Evolutionary conservation across 2,888 invertebrate species (phyloP).

Genomic region (Zygaena filipendulae): DNA sequence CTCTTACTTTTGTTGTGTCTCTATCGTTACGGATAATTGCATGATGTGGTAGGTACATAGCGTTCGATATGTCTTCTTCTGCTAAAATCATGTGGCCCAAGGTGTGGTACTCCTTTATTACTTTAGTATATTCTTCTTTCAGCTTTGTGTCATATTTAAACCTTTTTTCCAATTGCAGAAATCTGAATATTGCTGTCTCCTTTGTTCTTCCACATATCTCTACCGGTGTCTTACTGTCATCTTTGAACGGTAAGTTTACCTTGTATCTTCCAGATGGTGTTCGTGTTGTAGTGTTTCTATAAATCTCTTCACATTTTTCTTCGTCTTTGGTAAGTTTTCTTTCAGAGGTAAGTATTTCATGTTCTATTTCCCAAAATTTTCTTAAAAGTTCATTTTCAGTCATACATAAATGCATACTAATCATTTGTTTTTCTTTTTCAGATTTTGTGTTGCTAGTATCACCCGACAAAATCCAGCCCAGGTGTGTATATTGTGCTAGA

Average conservation of each 20-base stretch:
- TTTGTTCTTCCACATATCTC: conserved; percentile 13
- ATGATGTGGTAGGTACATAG: conserved; percentile 18
- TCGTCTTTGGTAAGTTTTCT: conserved; percentile 15
- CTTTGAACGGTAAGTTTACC: conserved; percentile 14
- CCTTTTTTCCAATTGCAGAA: conserved; percentile 12
- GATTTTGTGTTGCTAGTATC: no score
- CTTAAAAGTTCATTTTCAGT: no score
- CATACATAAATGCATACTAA: no score
- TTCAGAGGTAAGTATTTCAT: no score
- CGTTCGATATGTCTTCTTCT: conserved; percentile 1
- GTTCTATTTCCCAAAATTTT: no score
- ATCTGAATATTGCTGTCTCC: conserved; percentile 15
- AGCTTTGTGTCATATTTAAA: conserved; percentile 7
- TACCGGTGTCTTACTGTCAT: conserved; percentile 5
- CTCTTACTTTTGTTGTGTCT: conserved; percentile 17
- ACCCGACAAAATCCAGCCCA: no score
- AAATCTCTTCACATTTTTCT: conserved; percentile 15
- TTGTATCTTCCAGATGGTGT: conserved; percentile 13
- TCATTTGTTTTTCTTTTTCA: no score
- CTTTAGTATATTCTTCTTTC: conserved; percentile 13
- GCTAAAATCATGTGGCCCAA: conserved; percentile 16
- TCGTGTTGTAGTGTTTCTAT: conserved; percentile 8
- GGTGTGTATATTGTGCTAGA: no score
- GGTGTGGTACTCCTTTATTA: conserved; percentile 14
- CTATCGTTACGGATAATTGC: conserved; percentile 18